Evolutionary conservation across 2,113 vertebrate genomes (phyloP).

Genomic region (Perca fluviatilis): DNA sequence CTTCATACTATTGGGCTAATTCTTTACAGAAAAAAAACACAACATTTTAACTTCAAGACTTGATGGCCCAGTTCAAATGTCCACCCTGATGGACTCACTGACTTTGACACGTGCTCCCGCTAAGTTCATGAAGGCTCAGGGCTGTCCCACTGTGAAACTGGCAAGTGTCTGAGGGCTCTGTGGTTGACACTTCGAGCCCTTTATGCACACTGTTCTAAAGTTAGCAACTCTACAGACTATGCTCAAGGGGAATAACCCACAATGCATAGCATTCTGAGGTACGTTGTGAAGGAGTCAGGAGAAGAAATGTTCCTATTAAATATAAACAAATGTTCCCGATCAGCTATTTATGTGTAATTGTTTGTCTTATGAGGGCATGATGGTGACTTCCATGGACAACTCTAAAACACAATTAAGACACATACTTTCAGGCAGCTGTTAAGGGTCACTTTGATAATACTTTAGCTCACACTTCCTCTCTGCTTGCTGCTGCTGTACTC

Average conservation of each 20-base stretch:
- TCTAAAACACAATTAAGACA: not conserved
- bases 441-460: slow-evolving; percentile 27
- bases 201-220: not conserved
- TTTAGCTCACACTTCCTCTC: slow-evolving; percentile 1
- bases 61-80: not conserved
- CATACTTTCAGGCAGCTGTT: slow-evolving; percentile 4
- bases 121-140: not conserved
- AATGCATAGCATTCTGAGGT: not conserved
- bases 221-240: not conserved
- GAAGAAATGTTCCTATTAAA: too few relatives aligned
- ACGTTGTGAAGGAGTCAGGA: too few relatives aligned
- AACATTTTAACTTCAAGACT: not conserved
- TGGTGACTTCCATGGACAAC: not conserved
- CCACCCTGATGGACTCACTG: not conserved
- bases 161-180: not conserved
- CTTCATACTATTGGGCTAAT: not conserved
- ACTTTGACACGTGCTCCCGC: not conserved
- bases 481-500: slow-evolving; percentile 1
- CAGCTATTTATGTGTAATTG: too few relatives aligned
- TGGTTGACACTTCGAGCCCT: not conserved
- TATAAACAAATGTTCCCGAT: too few relatives aligned
- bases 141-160: not conserved
- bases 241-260: not conserved
- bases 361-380: too few relatives aligned
- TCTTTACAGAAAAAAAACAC: not conserved